Base-by-base conservation (phyloP, 92 coral and sea anemone genomes). In the Zoanthus gigantus region DNA sequence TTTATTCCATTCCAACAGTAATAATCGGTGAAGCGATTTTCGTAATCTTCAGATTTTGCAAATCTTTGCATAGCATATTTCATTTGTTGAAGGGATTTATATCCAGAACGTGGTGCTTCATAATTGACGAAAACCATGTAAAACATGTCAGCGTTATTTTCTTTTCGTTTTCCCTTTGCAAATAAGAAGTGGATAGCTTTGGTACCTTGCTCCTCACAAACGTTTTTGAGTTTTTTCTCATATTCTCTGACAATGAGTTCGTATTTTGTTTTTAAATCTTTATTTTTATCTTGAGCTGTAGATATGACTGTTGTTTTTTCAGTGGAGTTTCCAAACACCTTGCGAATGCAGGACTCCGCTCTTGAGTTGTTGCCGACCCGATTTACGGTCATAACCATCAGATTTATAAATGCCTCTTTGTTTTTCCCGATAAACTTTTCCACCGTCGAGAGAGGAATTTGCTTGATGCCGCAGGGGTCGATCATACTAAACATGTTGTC, bases 81-180 rank as follows among this genome's bases (percentile, higher is more conserved):
- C 69, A 78, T 57, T 0, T 58, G 23, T 6, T 44, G 56, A 29
- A 57, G 13, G 7, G 48, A 8, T 7, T 60, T 78, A 16, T 56
- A 46, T 5, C 18, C 12, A 13, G 68, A 61, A 17, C 15, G 1
- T 0, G 71, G n/a, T 13, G 71, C 42, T 37, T 37, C 42, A 37
- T 37, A 12, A 57, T n/a, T 78, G 6, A 78, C 58, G 54, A 57
- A 78, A 17, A 78, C 83, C 83, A 78, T 78, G 71, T 78, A 78
- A 61, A 57, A 78, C 54, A 6, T 69, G 46, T 78, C 16, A 1
- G 71, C 83, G 17, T 4, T 63, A 6, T 58, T 53, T 0, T 17
- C 9, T 69, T 34, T 57, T 0, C 17, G 2, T 10, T 9, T 17
- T 18, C 83, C 83, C 46, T 78, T 78, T 37, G 83, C 71, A 78